phyloP scores from a whole-genome alignment of 2,797 vertebrate genomes.

The Prunella strophiata region DNA sequence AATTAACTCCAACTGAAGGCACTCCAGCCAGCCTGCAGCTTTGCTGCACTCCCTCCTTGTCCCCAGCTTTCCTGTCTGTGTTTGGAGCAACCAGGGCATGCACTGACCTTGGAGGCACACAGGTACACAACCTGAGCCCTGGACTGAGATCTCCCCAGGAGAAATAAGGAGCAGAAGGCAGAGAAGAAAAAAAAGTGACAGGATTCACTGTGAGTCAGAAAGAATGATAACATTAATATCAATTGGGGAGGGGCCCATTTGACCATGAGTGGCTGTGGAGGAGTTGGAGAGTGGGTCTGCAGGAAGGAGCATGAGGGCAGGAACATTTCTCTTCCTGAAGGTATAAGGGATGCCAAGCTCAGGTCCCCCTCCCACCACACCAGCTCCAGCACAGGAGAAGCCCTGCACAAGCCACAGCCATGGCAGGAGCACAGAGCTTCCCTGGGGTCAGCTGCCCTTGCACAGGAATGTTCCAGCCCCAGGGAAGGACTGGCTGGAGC shows the following conservation, averaged over 20 bases:
- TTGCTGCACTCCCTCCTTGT: not conserved
- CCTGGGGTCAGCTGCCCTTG: not conserved
- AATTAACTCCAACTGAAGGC: not conserved
- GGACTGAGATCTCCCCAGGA: not conserved
- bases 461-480: not conserved
- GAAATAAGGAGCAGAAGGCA: not conserved
- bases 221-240: not conserved
- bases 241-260: no score
- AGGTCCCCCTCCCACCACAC: not conserved
- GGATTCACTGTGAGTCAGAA: not conserved
- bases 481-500: not conserved
- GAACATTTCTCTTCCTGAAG: not conserved
- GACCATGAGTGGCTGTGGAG: not conserved
- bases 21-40: not conserved
- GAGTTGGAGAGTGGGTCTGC: not conserved
- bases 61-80: not conserved
- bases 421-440: accelerated
- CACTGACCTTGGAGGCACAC: not conserved
- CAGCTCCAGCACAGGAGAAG: not conserved
- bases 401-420: not conserved
- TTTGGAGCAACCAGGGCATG: not conserved
- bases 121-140: not conserved
- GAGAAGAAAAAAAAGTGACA: not conserved
- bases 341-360: not conserved
- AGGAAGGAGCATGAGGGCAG: not conserved